Percentiles rank a stretch among this genome's conserved stretches.
Conservation (phyloP, 2,113 vertebrate species). For the Pyrgilauda ruficollis region DNA sequence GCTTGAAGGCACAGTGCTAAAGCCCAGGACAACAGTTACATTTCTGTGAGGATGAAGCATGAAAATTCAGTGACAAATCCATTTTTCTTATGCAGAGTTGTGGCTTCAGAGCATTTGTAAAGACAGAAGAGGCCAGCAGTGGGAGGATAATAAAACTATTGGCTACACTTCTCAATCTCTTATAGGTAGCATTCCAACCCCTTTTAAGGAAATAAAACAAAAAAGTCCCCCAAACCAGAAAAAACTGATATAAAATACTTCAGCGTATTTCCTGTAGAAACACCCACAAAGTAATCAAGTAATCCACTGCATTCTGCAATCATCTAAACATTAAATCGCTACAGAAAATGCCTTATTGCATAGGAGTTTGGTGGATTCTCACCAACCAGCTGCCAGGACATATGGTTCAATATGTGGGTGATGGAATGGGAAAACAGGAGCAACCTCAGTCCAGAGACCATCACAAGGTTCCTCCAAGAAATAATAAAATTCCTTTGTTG, state of each 20-base stretch:
- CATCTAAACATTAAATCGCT: not conserved
- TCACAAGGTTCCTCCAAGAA: not conserved
- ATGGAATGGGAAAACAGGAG: not conserved
- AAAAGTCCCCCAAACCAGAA: not conserved
- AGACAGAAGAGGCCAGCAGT: conserved; percentile 24
- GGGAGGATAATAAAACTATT: not conserved
- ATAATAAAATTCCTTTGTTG: not conserved
- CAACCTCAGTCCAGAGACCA: not conserved
- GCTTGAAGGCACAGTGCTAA: conserved; percentile 65
- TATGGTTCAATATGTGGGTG: not conserved
- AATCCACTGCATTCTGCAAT: not conserved
- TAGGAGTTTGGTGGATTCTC: not conserved
- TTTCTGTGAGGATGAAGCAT: conserved; percentile 65
- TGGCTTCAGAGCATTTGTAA: conserved; percentile 45
- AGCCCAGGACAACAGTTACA: conserved; percentile 74
- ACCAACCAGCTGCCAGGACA: not conserved
- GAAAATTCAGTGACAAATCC: conserved; percentile 73
- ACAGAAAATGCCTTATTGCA: not conserved
- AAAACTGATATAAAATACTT: not conserved
- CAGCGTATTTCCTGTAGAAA: not conserved
- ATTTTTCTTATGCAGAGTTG: conserved; percentile 68
- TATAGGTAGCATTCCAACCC: not conserved
- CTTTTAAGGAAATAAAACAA: not conserved
- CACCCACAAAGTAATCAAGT: not conserved
- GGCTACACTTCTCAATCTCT: not conserved